Conservation (phyloP, 2,113 vertebrate genomes). For the Bettongia penicillata region DNA sequence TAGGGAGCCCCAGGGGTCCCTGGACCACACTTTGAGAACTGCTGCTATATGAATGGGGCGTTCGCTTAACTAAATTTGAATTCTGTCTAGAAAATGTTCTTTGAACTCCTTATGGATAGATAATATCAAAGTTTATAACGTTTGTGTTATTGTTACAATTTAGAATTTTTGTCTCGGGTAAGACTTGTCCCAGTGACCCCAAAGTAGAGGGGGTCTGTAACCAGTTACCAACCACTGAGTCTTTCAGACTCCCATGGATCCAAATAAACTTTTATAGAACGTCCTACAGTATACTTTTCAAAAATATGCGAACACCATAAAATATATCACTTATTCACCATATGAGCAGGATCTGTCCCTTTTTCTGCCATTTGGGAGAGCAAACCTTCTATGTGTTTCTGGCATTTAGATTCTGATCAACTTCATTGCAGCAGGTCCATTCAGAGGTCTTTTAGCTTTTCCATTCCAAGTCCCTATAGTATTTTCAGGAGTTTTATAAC, state of each 20-base stretch:
- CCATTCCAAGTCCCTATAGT: slow-evolving; percentile 64
- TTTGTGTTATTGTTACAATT: slow-evolving; percentile 48
- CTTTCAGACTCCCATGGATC: slow-evolving; percentile 75
- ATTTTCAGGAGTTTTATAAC: slow-evolving; percentile 76
- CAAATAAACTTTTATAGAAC: slow-evolving; percentile 79
- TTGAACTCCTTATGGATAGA: neutral
- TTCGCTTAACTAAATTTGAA: neutral
- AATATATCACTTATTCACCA: slow-evolving; percentile 70
- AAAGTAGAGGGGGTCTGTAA: slow-evolving; percentile 67
- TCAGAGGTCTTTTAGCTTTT: slow-evolving; percentile 63
- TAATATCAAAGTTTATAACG: neutral
- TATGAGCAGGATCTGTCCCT: slow-evolving; percentile 54
- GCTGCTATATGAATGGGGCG: neutral
- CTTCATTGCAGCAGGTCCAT: slow-evolving; percentile 45
- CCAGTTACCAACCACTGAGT: slow-evolving; percentile 75
- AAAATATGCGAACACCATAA: slow-evolving; percentile 71
- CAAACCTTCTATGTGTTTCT: slow-evolving; percentile 70
- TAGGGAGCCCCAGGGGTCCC: neutral
- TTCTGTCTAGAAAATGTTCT: neutral
- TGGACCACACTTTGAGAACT: neutral
- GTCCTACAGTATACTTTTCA: slow-evolving; percentile 72
- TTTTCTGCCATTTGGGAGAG: slow-evolving; percentile 67
- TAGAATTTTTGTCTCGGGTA: slow-evolving; percentile 65
- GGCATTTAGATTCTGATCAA: slow-evolving; percentile 73
- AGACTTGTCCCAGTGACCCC: slow-evolving; percentile 68